Evolutionary conservation across 2,888 invertebrate genomes (phyloP), one percentile per base, ranked within the genome.

Genomic region (Cheilosia soror): DNA sequence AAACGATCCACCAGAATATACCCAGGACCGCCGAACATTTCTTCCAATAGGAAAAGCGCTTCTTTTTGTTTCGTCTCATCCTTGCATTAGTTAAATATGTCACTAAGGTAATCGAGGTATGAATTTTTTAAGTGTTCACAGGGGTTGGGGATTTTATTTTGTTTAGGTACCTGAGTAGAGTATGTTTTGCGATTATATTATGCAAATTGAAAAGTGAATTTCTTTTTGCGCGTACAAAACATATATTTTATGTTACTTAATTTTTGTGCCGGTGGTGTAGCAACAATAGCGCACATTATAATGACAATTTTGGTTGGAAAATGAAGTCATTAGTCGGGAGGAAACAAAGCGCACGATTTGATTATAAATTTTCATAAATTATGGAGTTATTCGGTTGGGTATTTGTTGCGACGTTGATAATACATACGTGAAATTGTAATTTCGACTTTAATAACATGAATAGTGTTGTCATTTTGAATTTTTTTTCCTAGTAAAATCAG

Each of bases 131-230:
- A 79, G 72, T 77, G 47, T 37, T 65, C 15, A 9, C 25, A 13
- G 33, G 57, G 57, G 55, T 15, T 40, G 42, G 27, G 31, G 51
- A 25, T n/a, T 51, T 44, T 57, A 60, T 33, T 42, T 65, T 37
- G 25, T 47, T 53, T 40, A 11, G 11, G 5, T 37, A 4, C 4
- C 13, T 29, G 37, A 37, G 47, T 44, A 55, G 37, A 37, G 47
- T 44, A 55, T 60, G 42, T 3, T 27, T 29, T 31, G 42, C 31
- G 72, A 44, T 73, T 75, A 69, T 75, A 80, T 80, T 84, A 80
- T 84, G 84, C 60, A 84, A 80, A 84, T 84, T 84, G 65, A 80
- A 80, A 80, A 80, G 55, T 71, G 75, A 80, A 76, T 60, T 79
- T 80, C 55, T 58, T 65, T 40, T 44, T n/a, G 7, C 2, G 5